Evolutionary conservation across 1,140 invertebrate genomes (phyloP).

Genomic region (Drosophila subobscura): DNA sequence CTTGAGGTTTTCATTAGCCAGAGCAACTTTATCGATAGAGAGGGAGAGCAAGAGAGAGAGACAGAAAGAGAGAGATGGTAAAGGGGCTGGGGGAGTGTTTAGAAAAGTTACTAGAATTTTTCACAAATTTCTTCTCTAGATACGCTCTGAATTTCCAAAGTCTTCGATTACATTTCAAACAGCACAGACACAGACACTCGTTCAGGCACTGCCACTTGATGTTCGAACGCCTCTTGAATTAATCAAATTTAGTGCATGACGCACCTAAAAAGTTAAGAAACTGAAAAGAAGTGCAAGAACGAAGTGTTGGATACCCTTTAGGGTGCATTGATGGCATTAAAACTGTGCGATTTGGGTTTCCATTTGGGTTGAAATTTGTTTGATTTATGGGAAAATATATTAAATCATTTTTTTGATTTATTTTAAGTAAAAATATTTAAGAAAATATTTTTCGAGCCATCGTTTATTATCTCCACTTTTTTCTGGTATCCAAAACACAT

Average conservation of each 20-base stretch:
- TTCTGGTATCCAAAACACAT: too few relatives aligned
- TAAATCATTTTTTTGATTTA: too few relatives aligned
- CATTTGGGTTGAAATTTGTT: too few relatives aligned
- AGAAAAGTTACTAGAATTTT: constrained; percentile 7
- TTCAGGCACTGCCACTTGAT: neutral
- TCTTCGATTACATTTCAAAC: constrained; percentile 36
- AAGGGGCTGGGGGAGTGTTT: too few relatives aligned
- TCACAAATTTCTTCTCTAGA: constrained; percentile 4
- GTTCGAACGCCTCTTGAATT: constrained; percentile 51
- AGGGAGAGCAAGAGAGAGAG: neutral
- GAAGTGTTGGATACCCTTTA: too few relatives aligned
- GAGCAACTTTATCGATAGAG: neutral
- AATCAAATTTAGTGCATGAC: constrained; percentile 73
- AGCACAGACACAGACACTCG: neutral
- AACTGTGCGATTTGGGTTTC: too few relatives aligned
- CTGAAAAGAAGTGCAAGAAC: too few relatives aligned
- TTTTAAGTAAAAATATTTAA: too few relatives aligned
- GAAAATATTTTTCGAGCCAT: too few relatives aligned
- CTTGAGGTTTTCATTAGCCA: constrained; percentile 75
- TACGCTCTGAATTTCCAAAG: constrained; percentile 1
- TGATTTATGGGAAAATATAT: too few relatives aligned
- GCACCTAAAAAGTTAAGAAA: constrained; percentile 33
- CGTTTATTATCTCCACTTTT: too few relatives aligned
- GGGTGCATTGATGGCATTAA: too few relatives aligned
- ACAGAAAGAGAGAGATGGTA: neutral